Base-by-base conservation (phyloP, 2,888 invertebrate genomes). In the Synanthedon andrenaeformis region DNA sequence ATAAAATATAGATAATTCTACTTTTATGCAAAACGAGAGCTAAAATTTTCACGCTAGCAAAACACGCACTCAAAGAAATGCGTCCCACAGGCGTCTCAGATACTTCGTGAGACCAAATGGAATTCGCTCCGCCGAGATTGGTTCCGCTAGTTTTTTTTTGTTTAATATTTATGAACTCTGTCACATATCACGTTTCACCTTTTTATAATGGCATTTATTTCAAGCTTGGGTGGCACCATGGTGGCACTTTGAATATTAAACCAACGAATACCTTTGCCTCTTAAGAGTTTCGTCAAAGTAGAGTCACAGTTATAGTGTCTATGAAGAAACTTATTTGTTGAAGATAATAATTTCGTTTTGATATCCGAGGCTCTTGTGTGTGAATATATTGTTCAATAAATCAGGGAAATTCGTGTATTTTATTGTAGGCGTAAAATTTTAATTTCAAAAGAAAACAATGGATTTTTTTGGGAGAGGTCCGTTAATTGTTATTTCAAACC, bases 401-500 rank as follows among this genome's bases (percentile, higher is more conserved):
- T 35, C 35, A 35, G 35, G 10, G 10, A 10, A 35, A 6, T 35
- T 8, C 10, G 8, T 35, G 35, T 35, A 35, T 35, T 35, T 35
- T 35, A 35, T 19, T 49, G 17, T 49, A 49, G 49, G 23, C 12
- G 57, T 67, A 65, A 64, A 70, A 72, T 71, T 23, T 72, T 74
- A 51, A 51, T 51, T 70, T 70, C 69, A 73, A 70, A 64, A 59
- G 63, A 71, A 76, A 75, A 82, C 83, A 82, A 83, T 80, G 68
- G 74, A 67, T 68, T 70, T 72, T 70, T 75, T 69, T 66, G 69
- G 66, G 58, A 72, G 69, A 72, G 84, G 75, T 72, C 72, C 78
- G 77, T 83, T 82, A 79, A 79, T 84, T 79, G 75, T 82, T 82
- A 83, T 84, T 82, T 76, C 68, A 70, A 41, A 79, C 71, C 69